Evolutionary conservation across 2,797 vertebrate genomes (phyloP).

Genomic region (Acipenser transmontanus): DNA sequence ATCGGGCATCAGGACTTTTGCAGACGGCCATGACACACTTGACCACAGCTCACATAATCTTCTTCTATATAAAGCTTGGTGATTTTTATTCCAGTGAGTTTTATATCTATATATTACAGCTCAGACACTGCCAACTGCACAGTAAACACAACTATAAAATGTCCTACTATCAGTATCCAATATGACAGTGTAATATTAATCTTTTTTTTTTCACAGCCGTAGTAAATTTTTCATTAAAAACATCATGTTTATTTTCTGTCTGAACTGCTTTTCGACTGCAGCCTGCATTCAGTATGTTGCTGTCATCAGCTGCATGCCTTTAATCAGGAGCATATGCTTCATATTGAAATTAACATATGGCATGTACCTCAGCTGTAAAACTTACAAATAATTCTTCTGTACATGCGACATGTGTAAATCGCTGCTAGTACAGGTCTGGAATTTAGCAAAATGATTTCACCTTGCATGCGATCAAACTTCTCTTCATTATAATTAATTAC

Average conservation of each 20-base stretch:
- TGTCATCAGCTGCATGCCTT: slow-evolving; percentile 47
- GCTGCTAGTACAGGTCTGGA: slow-evolving; percentile 34
- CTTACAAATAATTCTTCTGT: slow-evolving; percentile 51
- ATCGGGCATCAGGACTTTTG: too few relatives aligned
- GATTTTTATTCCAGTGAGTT: background rate
- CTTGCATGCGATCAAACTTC: slow-evolving; percentile 43
- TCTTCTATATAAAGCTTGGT: too few relatives aligned
- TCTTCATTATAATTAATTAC: slow-evolving; percentile 12
- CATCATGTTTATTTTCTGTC: too few relatives aligned
- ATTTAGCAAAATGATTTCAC: slow-evolving; percentile 51
- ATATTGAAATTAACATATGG: slow-evolving; percentile 67
- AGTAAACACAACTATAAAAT: background rate
- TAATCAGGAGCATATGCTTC: slow-evolving; percentile 66
- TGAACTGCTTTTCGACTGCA: slow-evolving; percentile 26
- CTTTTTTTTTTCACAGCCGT: background rate
- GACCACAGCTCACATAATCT: too few relatives aligned
- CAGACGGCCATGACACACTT: too few relatives aligned
- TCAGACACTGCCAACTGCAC: background rate
- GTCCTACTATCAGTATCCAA: slow-evolving; percentile 1
- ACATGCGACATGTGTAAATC: slow-evolving; percentile 48
- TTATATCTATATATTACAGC: background rate
- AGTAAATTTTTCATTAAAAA: slow-evolving; percentile 6
- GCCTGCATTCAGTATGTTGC: slow-evolving; percentile 32
- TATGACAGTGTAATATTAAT: slow-evolving; percentile 5
- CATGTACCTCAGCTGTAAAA: slow-evolving; percentile 68